Evolutionary conservation across 2,797 vertebrate genomes (phyloP), one percentile per base, ranked within the genome.

Genomic region (Lagodon rhomboides): DNA sequence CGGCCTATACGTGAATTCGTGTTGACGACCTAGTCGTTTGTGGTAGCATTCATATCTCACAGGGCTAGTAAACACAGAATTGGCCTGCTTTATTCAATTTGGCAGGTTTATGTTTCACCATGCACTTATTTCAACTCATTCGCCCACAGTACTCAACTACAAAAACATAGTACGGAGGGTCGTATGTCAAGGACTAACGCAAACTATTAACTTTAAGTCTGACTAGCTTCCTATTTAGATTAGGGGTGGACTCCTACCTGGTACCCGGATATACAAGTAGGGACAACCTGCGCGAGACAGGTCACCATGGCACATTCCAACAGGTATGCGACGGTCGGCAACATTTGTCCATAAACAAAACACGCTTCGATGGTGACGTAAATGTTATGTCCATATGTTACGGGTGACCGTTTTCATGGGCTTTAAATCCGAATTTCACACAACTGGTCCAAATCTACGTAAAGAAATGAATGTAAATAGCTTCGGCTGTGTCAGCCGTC

Each of bases 241-340:
- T 12, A 8, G 17, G 41, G 44, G 66, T n/a, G 9, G 27, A 59
- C 8, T 34, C 34, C 15, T 34, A 17, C 18, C 7, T n/a, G 18
- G 54, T 4, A 80, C 47, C 56, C 44, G 65, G 74, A 80, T 53
- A 51, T 20, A 59, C 15, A 27, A 46, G 23, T 0, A 47, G 15
- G 2, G 9, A 17, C 51, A 55, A 76, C 68, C 44, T 56, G 79
- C 25, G 12, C 10, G 13, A 64, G 25, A 23, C 25, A 54, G n/a
- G n/a, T 46, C 10, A 50, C 12, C 41, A 27, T 0, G 20, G 16
- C 46, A 22, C n/a, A 41, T 15, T n/a, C 41, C 1, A 5, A 71
- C 67, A 71, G 81, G 66, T 75, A 44, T 16, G 20, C 59, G 3
- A n/a, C 12, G 3, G 30, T 10, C 5, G 3, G 47, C 7, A 0